These are phyloP conservation scores for Propsilocerus akamusi DNA, from an alignment of 1,140 invertebrate genomes.

Conservation along the genomic window DNA sequence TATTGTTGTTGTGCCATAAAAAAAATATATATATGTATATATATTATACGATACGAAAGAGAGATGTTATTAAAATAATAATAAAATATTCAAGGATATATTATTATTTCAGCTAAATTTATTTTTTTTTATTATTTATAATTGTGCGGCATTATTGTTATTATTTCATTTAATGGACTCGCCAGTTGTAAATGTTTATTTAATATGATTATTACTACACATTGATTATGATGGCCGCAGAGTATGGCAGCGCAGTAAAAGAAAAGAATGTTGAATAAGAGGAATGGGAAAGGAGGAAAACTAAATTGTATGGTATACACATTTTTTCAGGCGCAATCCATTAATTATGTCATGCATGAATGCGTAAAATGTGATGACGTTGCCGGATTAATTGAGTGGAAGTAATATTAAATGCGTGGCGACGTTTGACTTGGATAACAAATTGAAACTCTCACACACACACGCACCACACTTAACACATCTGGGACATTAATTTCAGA, in stretches of 20 bases:
- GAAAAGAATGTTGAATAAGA: background rate
- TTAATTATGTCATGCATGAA: slow-evolving; percentile 3
- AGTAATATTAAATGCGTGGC: background rate
- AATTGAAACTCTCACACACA: too few species aligned
- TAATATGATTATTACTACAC: slow-evolving; percentile 1
- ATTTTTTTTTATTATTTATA: background rate
- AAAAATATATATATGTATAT: slow-evolving; percentile 1
- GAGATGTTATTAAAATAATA: slow-evolving; percentile 2
- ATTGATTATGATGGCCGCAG: background rate
- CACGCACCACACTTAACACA: too few species aligned
- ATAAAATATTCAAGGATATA: slow-evolving; percentile 3
- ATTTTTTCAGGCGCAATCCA: too few species aligned
- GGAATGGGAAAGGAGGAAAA: background rate
- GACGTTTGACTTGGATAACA: background rate
- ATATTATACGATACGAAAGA: background rate
- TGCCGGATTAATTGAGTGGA: background rate
- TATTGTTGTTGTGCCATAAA: background rate
- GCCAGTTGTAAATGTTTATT: slow-evolving; percentile 2
- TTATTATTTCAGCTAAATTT: background rate
- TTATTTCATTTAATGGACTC: slow-evolving; percentile 2
- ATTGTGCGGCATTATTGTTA: background rate
- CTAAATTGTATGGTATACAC: too few species aligned
- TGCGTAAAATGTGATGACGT: slow-evolving; percentile 2
- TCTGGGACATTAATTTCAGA: too few species aligned
- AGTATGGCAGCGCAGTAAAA: background rate